Base-by-base conservation (phyloP, 2,888 invertebrate genomes). In the Macaria liturata region DNA sequence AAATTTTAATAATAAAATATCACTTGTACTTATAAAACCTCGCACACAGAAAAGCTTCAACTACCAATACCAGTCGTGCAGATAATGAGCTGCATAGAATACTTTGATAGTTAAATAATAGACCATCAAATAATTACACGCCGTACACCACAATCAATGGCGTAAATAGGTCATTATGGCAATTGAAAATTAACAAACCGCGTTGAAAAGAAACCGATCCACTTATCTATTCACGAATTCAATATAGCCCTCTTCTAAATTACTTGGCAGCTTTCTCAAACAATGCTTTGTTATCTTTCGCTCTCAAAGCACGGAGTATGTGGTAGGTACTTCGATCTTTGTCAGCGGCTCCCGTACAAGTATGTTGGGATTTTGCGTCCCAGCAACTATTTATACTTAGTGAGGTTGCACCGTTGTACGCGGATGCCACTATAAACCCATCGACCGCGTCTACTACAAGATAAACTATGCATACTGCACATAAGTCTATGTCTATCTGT, bases 361-460 rank as follows among this genome's bases (percentile, higher is more conserved):
- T 50, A 61, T 57, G 59, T 59, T 54, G 48, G 43, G 49, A 57
- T 49, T 54, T 39, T 32, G 55, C 50, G 54, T 49, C 44, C 44
- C 46, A 39, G 32, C 37, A 52, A 48, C 57, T 67, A 62, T 66
- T 66, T 63, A 65, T 65, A n/a, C n/a, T n/a, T n/a, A 67, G 55
- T 49, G 45, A 30, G 34, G 30, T 49, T 51, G 62, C 68, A 74
- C 76, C 76, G 75, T 75, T 77, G 71, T 58, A 68, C 63, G 68
- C 69, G 67, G 68, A 71, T 69, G 65, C 67, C 57, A 64, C 62
- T 63, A 67, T 71, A 67, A 71, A 60, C 68, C 69, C 65, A 67
- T 65, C 66, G 64, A 64, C 65, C 67, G 70, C 60, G 49, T 45
- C 52, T 49, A 64, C 44, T 52, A 57, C 39, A 54, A 51, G 46